Evolutionary conservation across 2,797 vertebrate species (phyloP), one percentile per base, ranked within the genome.

Genomic region (Ispidina lecontei): DNA sequence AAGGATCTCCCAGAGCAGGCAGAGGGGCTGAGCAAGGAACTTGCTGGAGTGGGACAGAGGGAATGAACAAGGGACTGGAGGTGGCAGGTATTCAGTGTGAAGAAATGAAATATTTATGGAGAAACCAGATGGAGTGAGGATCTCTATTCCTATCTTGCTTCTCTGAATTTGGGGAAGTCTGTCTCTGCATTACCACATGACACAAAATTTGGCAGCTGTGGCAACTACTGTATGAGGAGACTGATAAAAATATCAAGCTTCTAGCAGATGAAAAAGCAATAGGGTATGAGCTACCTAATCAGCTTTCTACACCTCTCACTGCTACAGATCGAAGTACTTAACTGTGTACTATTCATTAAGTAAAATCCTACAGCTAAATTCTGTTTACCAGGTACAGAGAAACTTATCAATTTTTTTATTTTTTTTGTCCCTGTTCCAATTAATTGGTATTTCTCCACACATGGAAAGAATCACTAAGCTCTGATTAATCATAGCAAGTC

Each of bases 331-430:
- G 0, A 80, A 94, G 35, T 75, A 63, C 67, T 90, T 83, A 87
- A 74, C 47, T 63, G 31, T 74, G 64, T 72, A 43, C 63, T 70
- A 67, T 46, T 93, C 77, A 90, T 93, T 87, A 91, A 89, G 52
- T 90, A 85, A 94, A 94, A 93, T 72, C 73, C 69, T 52, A 83
- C 37, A 67, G 59, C 63, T 81, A 59, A 89, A 91, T 93, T 77
- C 91, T 90, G 75, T 96, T 94, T 94, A 95, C 90, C 75, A 75
- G 84, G 51, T 75, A 75, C 76, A 91, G 46, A 87, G 39, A 31
- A 26, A 28, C 49, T 51, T 28, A 25, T 51, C 49, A 39, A 39
- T 47, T 9, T 9, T 46, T 26, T 75, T 73, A n/a, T n/a, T 78
- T 51, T 59, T 93, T 90, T 77, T 69, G 89, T 80, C 84, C 68